These are phyloP conservation scores for Cylloceria caligata DNA, from an alignment of 2,888 invertebrate genomes.

Conservation along the genomic window DNA sequence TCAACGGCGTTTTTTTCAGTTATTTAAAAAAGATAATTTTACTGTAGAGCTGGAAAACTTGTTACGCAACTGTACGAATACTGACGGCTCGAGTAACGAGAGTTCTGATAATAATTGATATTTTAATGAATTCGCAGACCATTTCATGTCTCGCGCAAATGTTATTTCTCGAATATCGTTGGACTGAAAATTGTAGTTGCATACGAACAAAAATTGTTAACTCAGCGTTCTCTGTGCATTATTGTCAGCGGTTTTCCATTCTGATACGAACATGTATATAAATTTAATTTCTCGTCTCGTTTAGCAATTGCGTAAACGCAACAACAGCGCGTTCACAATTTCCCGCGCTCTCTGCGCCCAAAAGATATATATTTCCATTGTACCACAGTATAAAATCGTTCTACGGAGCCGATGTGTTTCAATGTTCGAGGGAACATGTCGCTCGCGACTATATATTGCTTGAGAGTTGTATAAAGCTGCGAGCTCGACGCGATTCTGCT, in stretches of 20 bases:
- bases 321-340: conserved; percentile 22
- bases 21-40: background rate
- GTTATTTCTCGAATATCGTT: conserved; percentile 5
- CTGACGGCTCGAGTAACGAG: background rate
- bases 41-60: background rate
- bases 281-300: conserved; percentile 62
- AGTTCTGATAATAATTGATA: conserved; percentile 39
- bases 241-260: conserved; percentile 45
- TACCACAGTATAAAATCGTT: conserved; percentile 25
- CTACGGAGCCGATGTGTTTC: conserved; percentile 36
- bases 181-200: background rate
- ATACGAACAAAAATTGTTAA: conserved; percentile 7
- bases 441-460: conserved; percentile 24
- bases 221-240: conserved; percentile 26
- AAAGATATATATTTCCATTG: conserved; percentile 25
- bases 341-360: conserved; percentile 9
- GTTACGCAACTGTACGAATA: background rate
- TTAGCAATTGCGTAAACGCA: conserved; percentile 48
- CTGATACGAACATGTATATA: conserved; percentile 27
- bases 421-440: conserved; percentile 30
- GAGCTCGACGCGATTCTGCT: conserved; percentile 70
- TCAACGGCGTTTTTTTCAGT: too few relatives aligned
- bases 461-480: conserved; percentile 57
- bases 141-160: conserved; percentile 27
- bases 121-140: conserved; percentile 56